Conservation (phyloP, 1,140 invertebrate species). For the Cotesia vestalis region DNA sequence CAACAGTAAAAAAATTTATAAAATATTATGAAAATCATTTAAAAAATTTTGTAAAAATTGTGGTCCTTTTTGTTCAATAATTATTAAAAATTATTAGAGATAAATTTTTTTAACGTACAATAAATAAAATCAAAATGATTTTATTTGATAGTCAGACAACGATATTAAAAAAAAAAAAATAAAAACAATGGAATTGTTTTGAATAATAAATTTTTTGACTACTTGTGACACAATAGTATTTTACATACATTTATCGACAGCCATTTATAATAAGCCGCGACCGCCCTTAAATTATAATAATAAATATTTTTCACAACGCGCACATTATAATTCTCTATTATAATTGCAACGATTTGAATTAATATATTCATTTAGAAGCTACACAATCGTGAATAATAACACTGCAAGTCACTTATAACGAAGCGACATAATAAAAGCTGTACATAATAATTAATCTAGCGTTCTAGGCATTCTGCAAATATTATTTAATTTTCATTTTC, state of each 20-base stretch:
- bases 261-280: neutral
- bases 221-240: neutral
- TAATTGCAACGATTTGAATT: conserved; percentile 28
- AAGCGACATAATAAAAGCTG: conserved; percentile 32
- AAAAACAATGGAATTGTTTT: too few species aligned
- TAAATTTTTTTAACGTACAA: too few species aligned
- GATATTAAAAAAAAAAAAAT: too few species aligned
- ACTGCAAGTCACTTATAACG: conserved; percentile 27
- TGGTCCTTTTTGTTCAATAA: too few species aligned
- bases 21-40: too few species aligned
- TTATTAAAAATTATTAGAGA: too few species aligned
- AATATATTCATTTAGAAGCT: conserved; percentile 23
- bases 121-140: too few species aligned
- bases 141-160: too few species aligned
- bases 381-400: conserved; percentile 31
- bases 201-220: too few species aligned
- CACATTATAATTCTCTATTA: conserved; percentile 10
- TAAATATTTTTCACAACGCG: conserved; percentile 14
- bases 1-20: neutral
- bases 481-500: conserved; percentile 5
- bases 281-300: neutral
- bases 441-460: conserved; percentile 31
- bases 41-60: too few species aligned
- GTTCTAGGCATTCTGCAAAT: conserved; percentile 20
- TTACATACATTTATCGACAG: conserved; percentile 1